phyloP scores from a whole-genome alignment of 2,888 invertebrate genomes.

The Phlogophora meticulosa region DNA sequence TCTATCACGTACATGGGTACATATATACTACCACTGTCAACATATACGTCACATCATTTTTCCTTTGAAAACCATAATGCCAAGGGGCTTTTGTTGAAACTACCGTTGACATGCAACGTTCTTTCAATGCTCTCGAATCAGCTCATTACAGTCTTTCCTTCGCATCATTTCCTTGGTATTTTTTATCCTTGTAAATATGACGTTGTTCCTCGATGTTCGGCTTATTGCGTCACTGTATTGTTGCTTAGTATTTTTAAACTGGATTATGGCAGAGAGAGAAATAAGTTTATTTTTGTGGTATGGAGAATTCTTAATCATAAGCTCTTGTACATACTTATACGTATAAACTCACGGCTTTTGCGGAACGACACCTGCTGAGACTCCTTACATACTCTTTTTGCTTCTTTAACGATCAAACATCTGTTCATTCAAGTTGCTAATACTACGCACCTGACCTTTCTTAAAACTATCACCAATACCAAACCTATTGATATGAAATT shows the following conservation, averaged over 20 bases:
- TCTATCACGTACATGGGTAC: neutral
- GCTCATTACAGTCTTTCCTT: constrained; percentile 84
- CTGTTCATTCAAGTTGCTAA: no score
- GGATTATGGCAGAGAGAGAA: constrained; percentile 33
- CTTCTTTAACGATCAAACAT: no score
- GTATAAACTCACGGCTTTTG: no score
- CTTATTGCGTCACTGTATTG: constrained; percentile 69
- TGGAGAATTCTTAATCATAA: no score
- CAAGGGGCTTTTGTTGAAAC: constrained; percentile 72
- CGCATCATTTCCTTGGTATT: constrained; percentile 82
- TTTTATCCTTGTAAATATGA: constrained; percentile 68
- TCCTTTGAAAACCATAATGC: constrained; percentile 79
- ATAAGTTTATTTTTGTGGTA: constrained; percentile 11
- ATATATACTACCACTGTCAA: constrained; percentile 12
- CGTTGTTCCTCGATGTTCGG: constrained; percentile 68
- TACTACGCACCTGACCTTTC: no score
- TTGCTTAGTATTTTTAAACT: constrained; percentile 41
- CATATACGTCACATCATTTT: constrained; percentile 68
- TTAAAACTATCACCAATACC: no score
- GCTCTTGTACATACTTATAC: no score
- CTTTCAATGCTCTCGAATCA: constrained; percentile 79
- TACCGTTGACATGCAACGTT: constrained; percentile 69
- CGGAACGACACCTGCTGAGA: no score
- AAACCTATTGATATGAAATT: no score
- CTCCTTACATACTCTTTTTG: no score